These are phyloP conservation scores for Oryzias melastigma DNA, from an alignment of 2,113 vertebrate genomes.

Conservation along the genomic window DNA sequence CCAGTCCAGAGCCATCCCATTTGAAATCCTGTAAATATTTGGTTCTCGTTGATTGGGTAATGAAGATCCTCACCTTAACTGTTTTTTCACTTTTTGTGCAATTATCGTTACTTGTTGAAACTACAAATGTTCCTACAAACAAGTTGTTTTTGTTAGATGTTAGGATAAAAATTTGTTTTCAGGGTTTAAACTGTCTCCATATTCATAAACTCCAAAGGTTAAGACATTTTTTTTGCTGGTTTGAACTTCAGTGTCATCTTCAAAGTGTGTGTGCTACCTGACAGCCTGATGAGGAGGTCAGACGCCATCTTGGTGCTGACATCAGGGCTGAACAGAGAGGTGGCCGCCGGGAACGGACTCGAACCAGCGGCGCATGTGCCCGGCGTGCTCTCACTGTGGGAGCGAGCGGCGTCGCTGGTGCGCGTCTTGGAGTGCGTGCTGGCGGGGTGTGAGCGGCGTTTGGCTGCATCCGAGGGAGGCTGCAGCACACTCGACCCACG, in stretches of 20 bases:
- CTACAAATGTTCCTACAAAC: too few species aligned
- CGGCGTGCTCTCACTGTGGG: conserved; percentile 10
- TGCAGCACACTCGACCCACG: conserved; percentile 69
- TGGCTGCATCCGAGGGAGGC: conserved; percentile 55
- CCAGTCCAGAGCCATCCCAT: too few species aligned
- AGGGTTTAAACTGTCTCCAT: too few species aligned
- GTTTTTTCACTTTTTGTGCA: too few species aligned
- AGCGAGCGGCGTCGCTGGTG: conserved; percentile 2
- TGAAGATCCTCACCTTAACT: too few species aligned
- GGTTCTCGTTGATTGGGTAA: too few species aligned
- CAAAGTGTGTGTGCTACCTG: conserved; percentile 42
- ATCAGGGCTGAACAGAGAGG: conserved; percentile 72
- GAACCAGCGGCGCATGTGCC: conserved; percentile 36
- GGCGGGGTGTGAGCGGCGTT: conserved; percentile 45
- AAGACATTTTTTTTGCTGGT: background rate
- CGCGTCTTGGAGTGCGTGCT: conserved; percentile 30
- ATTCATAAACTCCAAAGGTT: too few species aligned
- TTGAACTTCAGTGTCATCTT: background rate
- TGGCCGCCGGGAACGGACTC: conserved; percentile 66
- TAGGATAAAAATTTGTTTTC: too few species aligned
- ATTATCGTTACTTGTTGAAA: too few species aligned
- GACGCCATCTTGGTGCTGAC: conserved; percentile 73
- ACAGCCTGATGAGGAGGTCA: conserved; percentile 71
- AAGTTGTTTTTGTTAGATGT: too few species aligned
- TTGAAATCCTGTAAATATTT: too few species aligned